Evolutionary conservation across 2,888 invertebrate genomes (phyloP), one percentile per base, ranked within the genome.

Genomic region (Diaphora mendica): DNA sequence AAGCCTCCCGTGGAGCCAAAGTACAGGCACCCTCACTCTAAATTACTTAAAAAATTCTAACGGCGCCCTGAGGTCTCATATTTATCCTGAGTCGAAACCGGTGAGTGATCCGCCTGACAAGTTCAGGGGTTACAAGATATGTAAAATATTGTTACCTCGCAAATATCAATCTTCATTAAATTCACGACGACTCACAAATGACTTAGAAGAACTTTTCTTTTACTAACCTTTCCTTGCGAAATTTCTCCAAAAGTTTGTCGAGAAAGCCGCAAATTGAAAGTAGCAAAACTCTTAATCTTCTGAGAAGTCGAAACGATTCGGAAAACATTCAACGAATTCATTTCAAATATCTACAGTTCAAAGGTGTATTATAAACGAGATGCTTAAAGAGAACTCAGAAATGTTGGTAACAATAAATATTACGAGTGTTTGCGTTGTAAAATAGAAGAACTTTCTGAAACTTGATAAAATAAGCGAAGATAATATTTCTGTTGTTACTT

Each of bases 221-320:
- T 33, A 33, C 64, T 74, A 73, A 15, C 33, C 70, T 62, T 77
- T 79, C 71, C 73, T 76, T 69, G 68, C 42, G 59, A 68, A 84
- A 83, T 67, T 79, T 78, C 20, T 15, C 0, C 17, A 13, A 33
- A 78, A 84, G 70, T 83, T 77, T 59, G 70, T 20, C 59, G 76
- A 74, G 83, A 74, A 78, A 81, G 77, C 83, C 76, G 71, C 68
- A 23, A 83, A 83, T 79, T 81, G 64, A 70, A 75, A 80, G 73
- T 80, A 82, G 64, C 30, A 44, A 72, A n/a, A 75, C 70, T 81
- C 73, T 70, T 82, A 79, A 80, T 78, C 72, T 79, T 51, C 35
- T 71, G 64, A 76, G 73, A 74, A 82, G 68, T 78, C 64, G n/a
- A 68, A 65, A 72, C 72, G 67, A 74, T 70, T 64, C 2, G 30